Evolutionary conservation across 2,797 vertebrate species (phyloP), one percentile per base, ranked within the genome.

Genomic region (Cyclura pinguis): DNA sequence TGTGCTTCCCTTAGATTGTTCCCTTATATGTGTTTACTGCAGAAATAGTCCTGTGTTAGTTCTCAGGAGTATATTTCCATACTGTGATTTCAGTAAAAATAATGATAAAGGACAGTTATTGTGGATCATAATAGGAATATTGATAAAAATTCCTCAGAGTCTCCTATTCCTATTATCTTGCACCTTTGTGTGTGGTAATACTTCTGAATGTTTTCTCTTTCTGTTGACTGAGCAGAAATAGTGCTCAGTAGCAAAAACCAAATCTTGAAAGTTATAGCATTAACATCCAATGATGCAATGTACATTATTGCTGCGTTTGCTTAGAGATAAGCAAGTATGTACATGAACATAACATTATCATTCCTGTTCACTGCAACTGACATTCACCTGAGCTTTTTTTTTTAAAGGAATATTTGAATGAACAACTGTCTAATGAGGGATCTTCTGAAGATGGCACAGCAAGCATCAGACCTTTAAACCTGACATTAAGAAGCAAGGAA

Each of bases 331-430:
- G 32, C 81, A 83, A 38, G 35, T 35, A 24, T 74, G 72, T 78
- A 72, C 80, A 88, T 94, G 22, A 92, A 89, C 85, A 24, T 91
- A 80, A 81, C 62, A 42, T 85, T 57, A 87, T 94, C 95, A 73
- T 88, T 94, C 88, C 93, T 73, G 81, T 62, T 88, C 67, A 86
- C 27, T 92, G 88, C 80, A 38, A 69, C 10, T 93, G 42, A 6
- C 47, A 87, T 5, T 57, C 4, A 92, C 86, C 64, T 95, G 29
- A 90, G 14, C 0, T 85, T 93, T 88, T 80, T 92, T 88, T 84
- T 92, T 91, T 93, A 87, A 96, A 99, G 99, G 98, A 97, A 10
- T 97, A 98, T 95, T 96, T 99, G 97, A 97, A 98, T 94, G 96
- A 97, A 69, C 97, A 97, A 92, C 96, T 99, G 80, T 97, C 94